phyloP scores from a whole-genome alignment of 2,888 invertebrate genomes.

The Ectemnius lituratus region DNA sequence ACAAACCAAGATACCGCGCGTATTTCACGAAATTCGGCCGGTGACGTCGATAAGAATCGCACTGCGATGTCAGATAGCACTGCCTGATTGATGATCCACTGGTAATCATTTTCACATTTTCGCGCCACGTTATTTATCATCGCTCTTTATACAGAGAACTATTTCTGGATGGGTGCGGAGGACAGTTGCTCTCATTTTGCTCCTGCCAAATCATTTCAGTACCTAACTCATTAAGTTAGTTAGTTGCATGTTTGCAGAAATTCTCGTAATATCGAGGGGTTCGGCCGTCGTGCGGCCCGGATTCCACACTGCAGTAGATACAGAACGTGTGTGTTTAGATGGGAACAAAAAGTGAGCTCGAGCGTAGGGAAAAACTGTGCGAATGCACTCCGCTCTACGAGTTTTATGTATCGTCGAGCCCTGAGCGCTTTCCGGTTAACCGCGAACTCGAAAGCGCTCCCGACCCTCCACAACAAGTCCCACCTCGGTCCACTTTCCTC shows the following conservation, averaged over 20 bases:
- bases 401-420: conserved; percentile 56
- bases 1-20: conserved; percentile 17
- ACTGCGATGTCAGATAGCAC: conserved; percentile 12
- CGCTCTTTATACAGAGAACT: no score
- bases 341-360: conserved; percentile 25
- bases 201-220: no score
- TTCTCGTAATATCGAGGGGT: conserved; percentile 3
- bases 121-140: conserved; percentile 29
- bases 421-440: conserved; percentile 62
- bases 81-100: conserved; percentile 27
- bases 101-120: conserved; percentile 19
- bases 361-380: conserved; percentile 40
- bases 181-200: no score
- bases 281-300: background rate
- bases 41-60: conserved; percentile 33
- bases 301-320: conserved; percentile 1
- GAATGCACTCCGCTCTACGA: conserved; percentile 26
- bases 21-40: conserved; percentile 15
- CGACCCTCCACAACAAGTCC: conserved; percentile 50
- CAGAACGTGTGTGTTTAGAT: conserved; percentile 6
- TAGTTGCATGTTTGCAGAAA: conserved; percentile 18
- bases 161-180: no score
- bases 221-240: conserved; percentile 4
- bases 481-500: conserved; percentile 53
- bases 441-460: conserved; percentile 61